Percentiles rank a stretch among this genome's conserved stretches.
Evolutionary conservation across 2,797 vertebrate species (phyloP).

Genomic region (Acrossocheilus fasciatus): DNA sequence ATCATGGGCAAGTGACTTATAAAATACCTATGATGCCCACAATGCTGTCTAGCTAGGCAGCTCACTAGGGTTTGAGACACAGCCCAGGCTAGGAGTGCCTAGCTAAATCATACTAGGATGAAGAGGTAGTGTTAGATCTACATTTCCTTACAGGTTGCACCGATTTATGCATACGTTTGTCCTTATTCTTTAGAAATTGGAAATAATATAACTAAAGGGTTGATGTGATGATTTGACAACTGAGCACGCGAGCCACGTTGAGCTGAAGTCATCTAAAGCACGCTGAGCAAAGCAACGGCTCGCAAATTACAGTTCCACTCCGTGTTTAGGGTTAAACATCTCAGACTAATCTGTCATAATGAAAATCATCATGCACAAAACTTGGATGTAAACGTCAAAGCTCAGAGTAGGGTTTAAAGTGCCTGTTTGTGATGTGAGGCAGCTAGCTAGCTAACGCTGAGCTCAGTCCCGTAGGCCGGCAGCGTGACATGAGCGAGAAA

Average conservation of each 20-base stretch:
- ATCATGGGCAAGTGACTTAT: background rate
- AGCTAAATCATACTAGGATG: background rate
- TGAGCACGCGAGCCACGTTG: slow-evolving; percentile 32
- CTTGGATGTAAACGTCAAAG: background rate
- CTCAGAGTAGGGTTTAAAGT: background rate
- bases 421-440: slow-evolving; percentile 25
- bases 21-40: background rate
- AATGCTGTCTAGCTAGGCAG: background rate
- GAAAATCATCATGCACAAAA: background rate
- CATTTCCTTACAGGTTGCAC: background rate
- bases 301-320: background rate
- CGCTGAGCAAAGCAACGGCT: background rate
- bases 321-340: background rate
- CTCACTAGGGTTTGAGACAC: background rate
- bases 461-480: slow-evolving; percentile 31
- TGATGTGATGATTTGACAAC: background rate
- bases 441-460: slow-evolving; percentile 41
- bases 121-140: background rate
- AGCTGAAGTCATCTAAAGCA: slow-evolving; percentile 37
- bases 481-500: slow-evolving; percentile 43
- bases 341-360: background rate
- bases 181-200: background rate
- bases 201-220: background rate
- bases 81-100: background rate
- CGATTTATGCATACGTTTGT: background rate